Percentiles rank a stretch among this genome's conserved stretches.
These are phyloP conservation scores for Sebastes cheni DNA, from an alignment of 2,797 vertebrate species.

Conservation along the genomic window DNA sequence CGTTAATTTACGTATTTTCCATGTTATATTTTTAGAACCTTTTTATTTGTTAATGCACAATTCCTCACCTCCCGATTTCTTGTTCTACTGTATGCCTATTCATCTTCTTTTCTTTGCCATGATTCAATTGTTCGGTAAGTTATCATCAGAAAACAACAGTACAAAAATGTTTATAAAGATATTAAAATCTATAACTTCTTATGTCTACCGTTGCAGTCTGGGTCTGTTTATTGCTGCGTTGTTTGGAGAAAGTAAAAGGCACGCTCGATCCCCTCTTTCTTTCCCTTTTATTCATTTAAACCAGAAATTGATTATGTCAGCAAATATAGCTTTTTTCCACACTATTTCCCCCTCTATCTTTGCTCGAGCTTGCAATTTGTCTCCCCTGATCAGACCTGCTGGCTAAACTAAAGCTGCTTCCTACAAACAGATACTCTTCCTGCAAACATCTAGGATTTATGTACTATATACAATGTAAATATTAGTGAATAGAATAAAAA, in stretches of 20 bases:
- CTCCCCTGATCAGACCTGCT: constrained; percentile 51
- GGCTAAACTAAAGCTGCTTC: constrained; percentile 27
- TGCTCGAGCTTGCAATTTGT: constrained; percentile 50
- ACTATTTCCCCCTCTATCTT: constrained; percentile 36
- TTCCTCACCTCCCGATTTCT: constrained; percentile 57
- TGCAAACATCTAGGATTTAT: background rate
- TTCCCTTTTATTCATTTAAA: constrained; percentile 55
- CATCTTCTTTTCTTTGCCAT: constrained; percentile 69
- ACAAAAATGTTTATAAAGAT: constrained; percentile 93
- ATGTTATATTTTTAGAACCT: constrained; percentile 73
- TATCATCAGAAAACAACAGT: constrained; percentile 81
- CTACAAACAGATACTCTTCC: constrained; percentile 21
- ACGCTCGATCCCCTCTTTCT: constrained; percentile 6
- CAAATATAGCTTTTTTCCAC: constrained; percentile 31
- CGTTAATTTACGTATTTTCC: constrained; percentile 68
- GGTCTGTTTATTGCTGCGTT: constrained; percentile 62
- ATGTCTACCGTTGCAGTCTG: constrained; percentile 84
- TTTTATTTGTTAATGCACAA: constrained; percentile 75
- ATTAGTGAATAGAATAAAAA: background rate
- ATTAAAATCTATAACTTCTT: constrained; percentile 93
- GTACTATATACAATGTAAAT: constrained; percentile 9
- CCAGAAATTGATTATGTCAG: constrained; percentile 58
- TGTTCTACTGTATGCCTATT: constrained; percentile 54
- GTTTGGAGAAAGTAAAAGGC: constrained; percentile 12
- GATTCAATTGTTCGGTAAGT: constrained; percentile 76